Evolutionary conservation across 2,797 vertebrate species (phyloP), one percentile per base, ranked within the genome.

Genomic region (Myotis vivesi): DNA sequence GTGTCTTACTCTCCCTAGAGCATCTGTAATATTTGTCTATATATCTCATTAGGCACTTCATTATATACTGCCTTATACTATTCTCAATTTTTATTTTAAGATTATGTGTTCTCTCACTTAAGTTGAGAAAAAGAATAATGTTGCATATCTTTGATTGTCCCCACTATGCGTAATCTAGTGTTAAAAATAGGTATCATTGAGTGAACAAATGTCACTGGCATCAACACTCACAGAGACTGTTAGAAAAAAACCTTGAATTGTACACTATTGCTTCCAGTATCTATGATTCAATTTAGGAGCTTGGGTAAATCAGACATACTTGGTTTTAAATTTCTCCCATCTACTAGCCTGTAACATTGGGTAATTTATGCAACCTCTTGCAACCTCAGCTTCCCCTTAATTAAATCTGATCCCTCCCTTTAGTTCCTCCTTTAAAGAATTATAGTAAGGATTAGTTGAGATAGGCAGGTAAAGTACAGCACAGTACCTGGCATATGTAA

Each of bases 251-350:
- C 25, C 33, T 10, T 73, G 30, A 77, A n/a, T 33, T 64, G 36
- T 33, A 10, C 19, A 73, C 25, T 51, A 10, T 7, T 71, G n/a
- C 46, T 38, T 79, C 28, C n/a, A 72, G 33, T 9, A 68, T 44
- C 41, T 49, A n/a, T 59, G 19, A 80, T 57, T 85, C 55, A 73
- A 57, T 73, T 53, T 71, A 87, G 38, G 30, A 36, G 33, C 23
- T 46, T 84, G 88, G 15, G 30, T 86, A 89, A 87, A 92, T 41
- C 46, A 92, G 20, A 73, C 30, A 92, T 57, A 64, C 19, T 88
- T 75, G 57, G 71, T 88, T 96, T 95, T 83, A 86, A 72, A 30
- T 87, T 94, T 95, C 69, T 90, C 62, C 89, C 71, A 81, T 30
- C 17, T 82, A 36, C 28, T 80, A 69, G 38, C 11, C 38, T 55